Percentiles rank a stretch among this genome's conserved stretches.
Conservation (phyloP, 2,888 invertebrate species). For the Cheilosia vulpina region DNA sequence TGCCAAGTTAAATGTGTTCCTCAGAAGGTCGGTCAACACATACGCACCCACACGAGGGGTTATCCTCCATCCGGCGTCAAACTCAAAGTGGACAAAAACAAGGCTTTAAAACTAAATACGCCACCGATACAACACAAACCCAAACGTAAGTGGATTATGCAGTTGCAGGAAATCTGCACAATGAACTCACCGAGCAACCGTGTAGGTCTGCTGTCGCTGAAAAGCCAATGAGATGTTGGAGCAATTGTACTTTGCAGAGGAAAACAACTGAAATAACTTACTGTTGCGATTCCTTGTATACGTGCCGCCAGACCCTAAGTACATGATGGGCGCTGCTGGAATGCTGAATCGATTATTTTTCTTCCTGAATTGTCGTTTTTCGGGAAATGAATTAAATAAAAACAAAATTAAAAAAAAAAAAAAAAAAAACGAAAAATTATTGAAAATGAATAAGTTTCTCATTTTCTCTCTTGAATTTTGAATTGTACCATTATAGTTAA, state of each 20-base stretch:
- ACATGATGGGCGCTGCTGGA: constrained; percentile 75
- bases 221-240: constrained; percentile 51
- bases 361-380: constrained; percentile 64
- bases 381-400: constrained; percentile 56
- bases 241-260: constrained; percentile 47
- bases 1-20: constrained; percentile 54
- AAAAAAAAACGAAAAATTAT: constrained; percentile 26
- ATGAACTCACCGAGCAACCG: constrained; percentile 52
- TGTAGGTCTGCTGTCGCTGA: constrained; percentile 60
- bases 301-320: constrained; percentile 60
- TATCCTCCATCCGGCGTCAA: constrained; percentile 42
- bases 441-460: constrained; percentile 60
- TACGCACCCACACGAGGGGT: constrained; percentile 17
- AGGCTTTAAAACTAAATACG: constrained; percentile 33
- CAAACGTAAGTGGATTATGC: constrained; percentile 45
- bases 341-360: constrained; percentile 77
- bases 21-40: constrained; percentile 42
- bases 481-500: constrained; percentile 59
- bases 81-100: constrained; percentile 9
- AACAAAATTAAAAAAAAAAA: constrained; percentile 32
- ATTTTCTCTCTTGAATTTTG: constrained; percentile 65
- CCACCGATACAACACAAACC: constrained; percentile 18
- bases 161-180: constrained; percentile 43
- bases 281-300: constrained; percentile 62
- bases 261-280: constrained; percentile 42